Evolutionary conservation across 2,888 invertebrate species (phyloP).

Genomic region (Tetragonula carbonaria): DNA sequence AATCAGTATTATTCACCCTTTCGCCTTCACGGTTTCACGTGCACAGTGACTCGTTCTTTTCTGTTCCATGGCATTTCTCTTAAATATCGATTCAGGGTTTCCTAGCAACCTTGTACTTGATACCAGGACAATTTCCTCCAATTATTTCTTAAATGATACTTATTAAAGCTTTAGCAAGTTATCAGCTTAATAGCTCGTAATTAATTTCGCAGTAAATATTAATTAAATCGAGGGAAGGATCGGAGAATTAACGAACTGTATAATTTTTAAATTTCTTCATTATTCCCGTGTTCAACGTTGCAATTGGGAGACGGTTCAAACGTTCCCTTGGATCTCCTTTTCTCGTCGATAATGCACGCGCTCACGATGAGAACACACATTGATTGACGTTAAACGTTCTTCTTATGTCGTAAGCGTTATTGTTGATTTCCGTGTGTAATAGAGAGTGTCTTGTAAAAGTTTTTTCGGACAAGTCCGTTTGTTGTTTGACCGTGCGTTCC

Average conservation of each 20-base stretch:
- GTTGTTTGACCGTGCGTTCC: conserved; percentile 51
- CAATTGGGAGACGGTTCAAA: not conserved
- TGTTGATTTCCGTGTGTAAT: conserved; percentile 57
- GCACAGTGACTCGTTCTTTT: not conserved
- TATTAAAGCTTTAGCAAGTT: not conserved
- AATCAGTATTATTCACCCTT: conserved; percentile 9
- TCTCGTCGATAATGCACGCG: conserved; percentile 17
- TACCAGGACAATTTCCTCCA: not conserved
- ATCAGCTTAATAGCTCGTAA: not conserved
- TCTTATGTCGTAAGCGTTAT: conserved; percentile 57
- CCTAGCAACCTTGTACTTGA: not conserved
- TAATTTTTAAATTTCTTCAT: not conserved
- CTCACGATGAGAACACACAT: not conserved
- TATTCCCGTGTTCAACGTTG: not conserved
- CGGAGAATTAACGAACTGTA: not conserved
- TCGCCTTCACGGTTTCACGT: not conserved
- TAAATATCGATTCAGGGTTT: conserved; percentile 10
- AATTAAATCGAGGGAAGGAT: not conserved
- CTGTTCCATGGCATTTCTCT: not conserved
- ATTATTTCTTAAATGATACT: conserved; percentile 13
- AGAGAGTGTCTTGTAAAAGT: conserved; percentile 25
- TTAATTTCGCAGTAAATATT: not conserved
- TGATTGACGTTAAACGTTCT: conserved; percentile 39
- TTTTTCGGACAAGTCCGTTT: conserved; percentile 33
- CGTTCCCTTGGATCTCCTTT: not conserved